Evolutionary conservation across 2,888 invertebrate genomes (phyloP).

Genomic region (Capitulum mitella): DNA sequence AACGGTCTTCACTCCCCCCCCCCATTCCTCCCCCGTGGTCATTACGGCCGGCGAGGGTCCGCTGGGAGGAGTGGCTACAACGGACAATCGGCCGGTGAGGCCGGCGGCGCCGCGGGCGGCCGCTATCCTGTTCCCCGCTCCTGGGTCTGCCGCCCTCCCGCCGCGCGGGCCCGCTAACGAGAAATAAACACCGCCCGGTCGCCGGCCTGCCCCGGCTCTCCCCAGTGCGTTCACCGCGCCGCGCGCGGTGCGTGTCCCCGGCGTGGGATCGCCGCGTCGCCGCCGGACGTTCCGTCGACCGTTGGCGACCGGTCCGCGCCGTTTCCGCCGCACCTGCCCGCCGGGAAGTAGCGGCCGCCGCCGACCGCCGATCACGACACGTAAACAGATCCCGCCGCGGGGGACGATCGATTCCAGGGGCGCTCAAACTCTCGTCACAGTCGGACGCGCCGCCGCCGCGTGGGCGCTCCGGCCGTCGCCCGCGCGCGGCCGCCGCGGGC

Average conservation of each 20-base stretch:
- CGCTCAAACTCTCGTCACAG: background rate
- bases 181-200: background rate
- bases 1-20: too few species aligned
- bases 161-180: background rate
- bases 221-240: too few species aligned
- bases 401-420: background rate
- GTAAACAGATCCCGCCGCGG: background rate
- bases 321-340: background rate
- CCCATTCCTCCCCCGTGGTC: too few species aligned
- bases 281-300: too few species aligned
- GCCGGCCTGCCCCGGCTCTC: too few species aligned
- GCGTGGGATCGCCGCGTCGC: too few species aligned
- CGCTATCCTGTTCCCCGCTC: background rate
- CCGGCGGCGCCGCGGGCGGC: background rate
- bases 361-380: background rate
- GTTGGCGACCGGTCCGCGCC: too few species aligned
- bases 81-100: too few species aligned
- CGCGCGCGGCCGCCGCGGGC: background rate
- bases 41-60: too few species aligned
- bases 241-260: background rate
- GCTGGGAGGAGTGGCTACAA: too few species aligned
- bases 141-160: background rate
- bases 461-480: background rate
- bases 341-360: background rate
- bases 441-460: background rate